A percentile compares a stretch with the other conserved stretches of the same genome.
These are phyloP conservation scores for Drosophila novamexicana DNA, from an alignment of 1,140 invertebrate genomes.

Conservation along the genomic window DNA sequence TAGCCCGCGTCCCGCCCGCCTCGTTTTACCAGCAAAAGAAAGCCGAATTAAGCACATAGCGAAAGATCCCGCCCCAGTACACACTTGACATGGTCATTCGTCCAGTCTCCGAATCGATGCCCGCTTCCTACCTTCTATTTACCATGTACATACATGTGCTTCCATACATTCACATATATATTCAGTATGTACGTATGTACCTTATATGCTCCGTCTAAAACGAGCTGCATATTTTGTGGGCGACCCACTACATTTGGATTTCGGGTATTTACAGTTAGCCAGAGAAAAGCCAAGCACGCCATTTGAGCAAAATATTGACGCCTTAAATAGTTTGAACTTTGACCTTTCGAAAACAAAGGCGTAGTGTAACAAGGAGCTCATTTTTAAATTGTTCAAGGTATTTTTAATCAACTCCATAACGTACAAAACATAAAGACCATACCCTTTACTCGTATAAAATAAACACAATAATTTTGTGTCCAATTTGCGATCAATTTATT, in stretches of 20 bases:
- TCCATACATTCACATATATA: neutral
- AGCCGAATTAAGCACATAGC: conserved; percentile 18
- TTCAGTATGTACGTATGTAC: conserved; percentile 6
- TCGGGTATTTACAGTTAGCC: conserved; percentile 64
- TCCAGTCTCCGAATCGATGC: conserved; percentile 32
- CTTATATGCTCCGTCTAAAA: conserved; percentile 19
- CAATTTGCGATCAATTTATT: conserved; percentile 15
- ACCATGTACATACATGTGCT: conserved; percentile 57
- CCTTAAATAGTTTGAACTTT: conserved; percentile 55
- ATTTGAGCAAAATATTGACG: conserved; percentile 35
- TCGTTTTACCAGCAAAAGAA: conserved; percentile 21
- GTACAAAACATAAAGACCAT: too few species aligned
- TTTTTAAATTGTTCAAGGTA: neutral
- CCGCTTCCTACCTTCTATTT: conserved; percentile 38
- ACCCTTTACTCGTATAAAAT: neutral
- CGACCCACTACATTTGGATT: conserved; percentile 67
- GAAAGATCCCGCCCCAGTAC: conserved; percentile 25
- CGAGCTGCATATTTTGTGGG: conserved; percentile 61
- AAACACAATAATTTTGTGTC: neutral
- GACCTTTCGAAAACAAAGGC: conserved; percentile 34
- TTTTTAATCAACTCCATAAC: too few species aligned
- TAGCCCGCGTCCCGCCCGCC: neutral
- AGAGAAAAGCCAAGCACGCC: conserved; percentile 10
- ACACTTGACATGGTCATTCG: conserved; percentile 73
- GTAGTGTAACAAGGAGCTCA: neutral